A percentile compares a stretch with the other conserved stretches of the same genome.
Conservation (phyloP, 2,113 vertebrate species). For the Microtus montanus region DNA sequence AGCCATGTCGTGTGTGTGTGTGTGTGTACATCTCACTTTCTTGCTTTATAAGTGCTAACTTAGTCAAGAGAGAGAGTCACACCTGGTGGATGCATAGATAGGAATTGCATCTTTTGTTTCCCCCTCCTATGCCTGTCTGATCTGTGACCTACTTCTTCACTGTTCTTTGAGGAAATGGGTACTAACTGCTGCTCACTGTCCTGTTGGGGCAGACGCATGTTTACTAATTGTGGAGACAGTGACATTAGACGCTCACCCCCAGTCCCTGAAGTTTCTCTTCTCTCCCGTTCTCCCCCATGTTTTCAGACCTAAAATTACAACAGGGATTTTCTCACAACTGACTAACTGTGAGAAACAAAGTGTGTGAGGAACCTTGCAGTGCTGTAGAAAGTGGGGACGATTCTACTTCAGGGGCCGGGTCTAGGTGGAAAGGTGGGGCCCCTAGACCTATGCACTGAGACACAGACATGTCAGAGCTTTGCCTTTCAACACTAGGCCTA, state of each 20-base stretch:
- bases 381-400: not conserved
- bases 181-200: not conserved
- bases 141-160: fast-evolving
- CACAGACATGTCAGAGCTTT: not conserved
- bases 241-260: not conserved
- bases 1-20: not conserved
- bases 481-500: not conserved
- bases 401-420: not conserved
- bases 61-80: not conserved
- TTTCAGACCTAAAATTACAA: not conserved
- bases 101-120: fast-evolving
- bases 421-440: not conserved
- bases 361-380: not conserved
- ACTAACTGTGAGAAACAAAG: not conserved
- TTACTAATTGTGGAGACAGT: not conserved
- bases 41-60: not conserved
- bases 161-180: not conserved
- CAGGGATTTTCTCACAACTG: not conserved
- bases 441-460: not conserved
- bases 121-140: not conserved
- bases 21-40: not conserved
- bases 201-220: not conserved
- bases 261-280: not conserved
- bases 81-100: not conserved
- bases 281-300: not conserved